phyloP scores from a whole-genome alignment of 1,140 invertebrate species.

The Nephotettix cincticeps region DNA sequence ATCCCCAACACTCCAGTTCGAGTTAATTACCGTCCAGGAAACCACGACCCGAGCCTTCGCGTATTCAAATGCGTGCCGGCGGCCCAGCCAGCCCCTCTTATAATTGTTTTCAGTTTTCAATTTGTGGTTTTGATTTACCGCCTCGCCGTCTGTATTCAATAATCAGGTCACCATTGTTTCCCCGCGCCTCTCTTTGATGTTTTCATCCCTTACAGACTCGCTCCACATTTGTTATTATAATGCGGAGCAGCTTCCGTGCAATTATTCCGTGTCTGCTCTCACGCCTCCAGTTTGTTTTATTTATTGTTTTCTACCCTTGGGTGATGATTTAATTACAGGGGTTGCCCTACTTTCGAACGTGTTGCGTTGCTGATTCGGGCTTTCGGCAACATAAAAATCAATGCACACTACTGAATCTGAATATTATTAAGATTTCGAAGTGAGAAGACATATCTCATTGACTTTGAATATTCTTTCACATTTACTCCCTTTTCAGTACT shows the following conservation, averaged over 20 bases:
- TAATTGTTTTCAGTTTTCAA: slow-evolving; percentile 8
- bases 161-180: slow-evolving; percentile 8
- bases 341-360: too few relatives aligned
- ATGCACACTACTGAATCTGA: too few relatives aligned
- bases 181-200: neutral
- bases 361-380: too few relatives aligned
- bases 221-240: neutral
- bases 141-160: neutral
- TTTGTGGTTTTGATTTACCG: slow-evolving; percentile 7
- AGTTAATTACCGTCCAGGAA: too few relatives aligned
- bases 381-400: too few relatives aligned
- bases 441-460: too few relatives aligned
- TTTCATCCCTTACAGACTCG: neutral
- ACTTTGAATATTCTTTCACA: too few relatives aligned
- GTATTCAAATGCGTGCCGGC: neutral
- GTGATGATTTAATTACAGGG: neutral
- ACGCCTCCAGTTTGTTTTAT: neutral
- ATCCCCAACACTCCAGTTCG: too few relatives aligned
- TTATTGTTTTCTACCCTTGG: neutral
- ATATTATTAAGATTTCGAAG: too few relatives aligned
- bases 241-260: neutral
- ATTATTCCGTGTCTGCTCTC: neutral
- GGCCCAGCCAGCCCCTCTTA: neutral
- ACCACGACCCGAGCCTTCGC: neutral
- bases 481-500: too few relatives aligned